These are phyloP conservation scores for Heliconius cydno DNA, from an alignment of 2,888 invertebrate genomes.

Conservation along the genomic window DNA sequence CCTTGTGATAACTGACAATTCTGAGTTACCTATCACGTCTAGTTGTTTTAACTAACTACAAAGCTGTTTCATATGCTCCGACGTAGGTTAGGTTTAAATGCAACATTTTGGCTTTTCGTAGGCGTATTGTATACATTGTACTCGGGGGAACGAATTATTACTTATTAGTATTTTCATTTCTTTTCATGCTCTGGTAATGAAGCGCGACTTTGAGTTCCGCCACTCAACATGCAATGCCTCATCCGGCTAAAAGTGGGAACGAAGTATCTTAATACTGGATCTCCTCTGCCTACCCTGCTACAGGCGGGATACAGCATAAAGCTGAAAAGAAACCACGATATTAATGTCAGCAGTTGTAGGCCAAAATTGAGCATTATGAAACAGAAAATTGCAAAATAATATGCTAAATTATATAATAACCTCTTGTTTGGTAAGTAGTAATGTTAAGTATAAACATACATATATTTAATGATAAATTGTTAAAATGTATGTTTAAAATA, in stretches of 20 bases:
- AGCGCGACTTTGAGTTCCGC: too few species aligned
- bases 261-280: too few species aligned
- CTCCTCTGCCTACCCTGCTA: too few species aligned
- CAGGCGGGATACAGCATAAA: too few species aligned
- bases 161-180: too few species aligned
- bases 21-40: neutral
- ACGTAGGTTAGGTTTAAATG: neutral
- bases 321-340: neutral
- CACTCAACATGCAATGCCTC: too few species aligned
- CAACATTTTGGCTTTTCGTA: neutral
- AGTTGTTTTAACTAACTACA: neutral
- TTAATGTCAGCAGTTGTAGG: too few species aligned
- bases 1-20: slow-evolving; percentile 6
- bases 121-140: too few species aligned
- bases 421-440: neutral
- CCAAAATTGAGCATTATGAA: neutral
- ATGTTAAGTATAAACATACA: neutral
- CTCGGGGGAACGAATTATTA: too few species aligned
- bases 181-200: too few species aligned
- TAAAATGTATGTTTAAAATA: neutral
- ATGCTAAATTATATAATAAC: neutral
- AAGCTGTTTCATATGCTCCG: neutral
- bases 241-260: too few species aligned
- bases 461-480: slow-evolving; percentile 1
- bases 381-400: neutral